phyloP scores from a whole-genome alignment of 2,113 vertebrate species.

The Catharus bicknelli region DNA sequence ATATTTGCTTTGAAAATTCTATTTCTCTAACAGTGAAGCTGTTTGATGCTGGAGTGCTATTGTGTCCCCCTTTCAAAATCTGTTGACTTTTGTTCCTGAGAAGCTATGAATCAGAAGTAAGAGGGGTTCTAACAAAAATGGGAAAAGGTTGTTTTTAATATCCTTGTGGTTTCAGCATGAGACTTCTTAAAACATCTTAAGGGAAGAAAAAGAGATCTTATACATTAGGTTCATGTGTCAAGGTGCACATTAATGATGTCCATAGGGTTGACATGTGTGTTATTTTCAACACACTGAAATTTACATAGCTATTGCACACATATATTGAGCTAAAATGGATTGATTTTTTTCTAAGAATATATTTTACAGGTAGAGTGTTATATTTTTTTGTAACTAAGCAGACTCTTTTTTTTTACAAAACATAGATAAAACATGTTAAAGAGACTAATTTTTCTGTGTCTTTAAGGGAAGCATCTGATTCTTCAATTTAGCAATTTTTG shows the following conservation, averaged over 20 bases:
- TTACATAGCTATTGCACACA: not conserved
- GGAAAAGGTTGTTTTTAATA: not conserved
- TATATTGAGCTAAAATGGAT: not conserved
- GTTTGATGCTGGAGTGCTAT: not conserved
- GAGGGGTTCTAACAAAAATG: not conserved
- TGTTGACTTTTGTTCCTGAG: not conserved
- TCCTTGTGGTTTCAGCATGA: not conserved
- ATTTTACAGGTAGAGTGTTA: not conserved
- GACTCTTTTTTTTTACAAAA: not conserved
- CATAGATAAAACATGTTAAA: not conserved
- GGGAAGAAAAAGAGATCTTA: not conserved
- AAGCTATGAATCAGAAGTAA: not conserved
- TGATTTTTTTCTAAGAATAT: not conserved
- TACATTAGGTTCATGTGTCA: not conserved
- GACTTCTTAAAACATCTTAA: not conserved
- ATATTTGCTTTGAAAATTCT: not conserved
- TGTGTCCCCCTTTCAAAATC: not conserved
- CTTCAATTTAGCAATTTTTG: not conserved
- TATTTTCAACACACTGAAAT: not conserved
- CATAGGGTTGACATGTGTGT: not conserved
- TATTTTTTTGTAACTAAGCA: not conserved
- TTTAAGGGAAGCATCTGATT: not conserved
- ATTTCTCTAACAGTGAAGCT: not conserved
- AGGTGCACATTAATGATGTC: not conserved
- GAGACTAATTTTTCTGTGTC: not conserved